phyloP scores from a whole-genome alignment of 2,888 invertebrate genomes.

The Nephrotoma appendiculata region DNA sequence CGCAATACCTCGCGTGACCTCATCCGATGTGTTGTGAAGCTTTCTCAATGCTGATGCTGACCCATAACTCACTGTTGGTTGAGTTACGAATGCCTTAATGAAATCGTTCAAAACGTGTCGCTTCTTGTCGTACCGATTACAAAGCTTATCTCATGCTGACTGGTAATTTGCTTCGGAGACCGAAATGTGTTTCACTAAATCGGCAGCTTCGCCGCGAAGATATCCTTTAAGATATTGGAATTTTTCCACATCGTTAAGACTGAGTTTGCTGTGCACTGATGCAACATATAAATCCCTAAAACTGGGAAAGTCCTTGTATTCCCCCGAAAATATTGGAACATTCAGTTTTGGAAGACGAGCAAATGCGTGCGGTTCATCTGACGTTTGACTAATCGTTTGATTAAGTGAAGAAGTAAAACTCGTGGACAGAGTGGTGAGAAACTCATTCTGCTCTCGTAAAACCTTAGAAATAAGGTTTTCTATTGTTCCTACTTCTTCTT shows the following conservation, averaged over 20 bases:
- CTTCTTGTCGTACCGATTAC: background rate
- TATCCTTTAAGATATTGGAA: too few relatives aligned
- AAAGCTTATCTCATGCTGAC: background rate
- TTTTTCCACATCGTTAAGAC: too few relatives aligned
- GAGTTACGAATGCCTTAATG: background rate
- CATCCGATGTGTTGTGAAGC: background rate
- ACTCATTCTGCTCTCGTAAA: background rate
- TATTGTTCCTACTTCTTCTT: background rate
- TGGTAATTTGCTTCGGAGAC: too few relatives aligned
- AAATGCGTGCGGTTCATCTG: too few relatives aligned
- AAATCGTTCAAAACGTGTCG: background rate
- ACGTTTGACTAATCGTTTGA: too few relatives aligned
- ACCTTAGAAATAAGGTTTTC: background rate
- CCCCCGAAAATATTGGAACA: background rate
- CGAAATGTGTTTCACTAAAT: too few relatives aligned
- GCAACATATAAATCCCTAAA: too few relatives aligned
- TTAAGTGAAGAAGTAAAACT: too few relatives aligned
- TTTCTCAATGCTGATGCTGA: background rate
- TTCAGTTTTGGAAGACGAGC: too few relatives aligned
- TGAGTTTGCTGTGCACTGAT: too few relatives aligned
- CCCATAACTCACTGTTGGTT: background rate
- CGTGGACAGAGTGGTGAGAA: background rate
- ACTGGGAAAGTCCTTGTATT: too few relatives aligned
- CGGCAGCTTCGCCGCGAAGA: too few relatives aligned
- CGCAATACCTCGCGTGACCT: background rate